Base-by-base conservation (phyloP, 2,797 vertebrate species). In the Typhlichthys subterraneus region DNA sequence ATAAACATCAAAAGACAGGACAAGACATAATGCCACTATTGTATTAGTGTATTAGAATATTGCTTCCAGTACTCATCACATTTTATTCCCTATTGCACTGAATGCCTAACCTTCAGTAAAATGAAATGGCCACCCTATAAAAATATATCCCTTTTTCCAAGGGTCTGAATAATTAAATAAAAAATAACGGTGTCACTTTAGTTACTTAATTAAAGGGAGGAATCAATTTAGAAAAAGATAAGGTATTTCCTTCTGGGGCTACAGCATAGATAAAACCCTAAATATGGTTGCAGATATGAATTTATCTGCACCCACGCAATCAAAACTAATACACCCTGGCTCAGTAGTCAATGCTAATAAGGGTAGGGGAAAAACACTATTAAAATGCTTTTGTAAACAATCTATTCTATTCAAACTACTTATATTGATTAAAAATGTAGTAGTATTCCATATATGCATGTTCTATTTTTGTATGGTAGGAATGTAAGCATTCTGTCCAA, bases 1-100 rank as follows among this genome's bases (percentile, higher is more conserved):
- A 92, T 86, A 81, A 77, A 90, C 81, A 85, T 75, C 69, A 87
- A 87, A 86, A 68, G 87, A 91, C 90, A 77, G 85, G 90, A 92
- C 90, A 84, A 88, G 87, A 92, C 89, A 53, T 93, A 87, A 88
- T 93, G 90, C 91, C 87, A 90, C 88, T 88, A 92, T 75, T 29
- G 23, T 29, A 29, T 23, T 23, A 23, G 23, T 23, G 23, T 23
- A 23, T 29, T 29, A 29, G 77, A 79, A 90, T 94, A 94, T 94
- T 94, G 94, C 93, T 95, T 95, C 91, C 91, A 89, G 86, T 91
- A 91, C 88, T 93, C 77, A 75, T 92, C 91, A 93, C 92, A 93
- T 92, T 93, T 90, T 72, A 89, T 76, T 71, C 82, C 82, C 84
- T 82, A 86, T 83, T 80, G 82, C 69, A 79, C 80, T 77, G 63